Base-by-base conservation (phyloP, 2,797 vertebrate species). In the Chiroxiphia lanceolata region DNA sequence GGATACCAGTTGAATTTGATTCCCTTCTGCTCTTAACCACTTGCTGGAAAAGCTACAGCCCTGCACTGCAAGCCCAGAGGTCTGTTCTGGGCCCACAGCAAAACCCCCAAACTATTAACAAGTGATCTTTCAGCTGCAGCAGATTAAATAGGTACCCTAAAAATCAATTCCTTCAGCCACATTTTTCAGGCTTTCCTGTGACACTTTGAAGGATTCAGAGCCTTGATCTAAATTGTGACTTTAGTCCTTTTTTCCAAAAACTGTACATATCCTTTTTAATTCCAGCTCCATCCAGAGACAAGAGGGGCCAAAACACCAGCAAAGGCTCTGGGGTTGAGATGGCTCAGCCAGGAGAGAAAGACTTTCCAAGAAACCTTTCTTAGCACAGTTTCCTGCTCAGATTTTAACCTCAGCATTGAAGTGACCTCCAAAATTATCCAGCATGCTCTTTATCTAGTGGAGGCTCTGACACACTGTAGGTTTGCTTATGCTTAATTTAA, bases 401-500 rank as follows among this genome's bases (percentile, higher is more conserved):
- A 21, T 85, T 94, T 83, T 92, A 65, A 89, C 16, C 8, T 15
- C 42, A 92, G 50, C 25, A 7, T 20, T 75, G 45, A 89, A 54
- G 50, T 42, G 57, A 83, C 72, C 72, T 87, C 92, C 76, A 86
- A 40, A 93, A 91, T 61, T 23, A 57, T 18, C 54, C 69, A 45
- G 50, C 8, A 4, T 1, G 1, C 63, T 80, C 13, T 79, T 77
- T 83, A 78, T 48, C 64, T 26, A 42, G 36, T 17, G 23, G 21
- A 10, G 53, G 40, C 61, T 93, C 69, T 72, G 79, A 93, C 61
- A 86, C 50, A 48, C 36, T 47, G 6, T 31, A 53, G 72, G n/a
- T 82, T 90, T 92, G 68, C 40, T 90, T 79, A 76, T 47, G 42
- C 38, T 85, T 93, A 91, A 71, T 7, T 80, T 69, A 65, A 75